Conservation (phyloP, 1,140 invertebrate species). For the Pentalonia nigronervosa region DNA sequence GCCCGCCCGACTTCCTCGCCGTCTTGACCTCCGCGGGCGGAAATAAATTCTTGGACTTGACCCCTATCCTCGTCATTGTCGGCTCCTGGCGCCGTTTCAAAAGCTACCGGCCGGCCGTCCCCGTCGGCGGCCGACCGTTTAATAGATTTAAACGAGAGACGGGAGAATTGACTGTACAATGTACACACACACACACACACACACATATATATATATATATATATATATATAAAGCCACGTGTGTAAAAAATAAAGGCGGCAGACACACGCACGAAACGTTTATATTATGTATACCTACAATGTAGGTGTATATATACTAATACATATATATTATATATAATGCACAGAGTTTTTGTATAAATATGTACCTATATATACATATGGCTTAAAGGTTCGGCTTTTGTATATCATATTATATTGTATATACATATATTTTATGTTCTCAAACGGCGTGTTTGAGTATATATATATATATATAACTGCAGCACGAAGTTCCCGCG, state of each 20-base stretch:
- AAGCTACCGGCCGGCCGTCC: not conserved
- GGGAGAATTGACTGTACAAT: not conserved
- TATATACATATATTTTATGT: not conserved
- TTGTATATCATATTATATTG: not conserved
- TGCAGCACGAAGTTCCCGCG: not conserved
- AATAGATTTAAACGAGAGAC: constrained; percentile 55
- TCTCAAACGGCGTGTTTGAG: not conserved
- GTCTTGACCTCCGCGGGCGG: constrained; percentile 33
- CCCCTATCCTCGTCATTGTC: constrained; percentile 31
- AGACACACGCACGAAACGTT: not conserved
- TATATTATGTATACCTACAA: not conserved
- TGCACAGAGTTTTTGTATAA: not conserved
- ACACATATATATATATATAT: no score
- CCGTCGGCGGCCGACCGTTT: constrained; percentile 8
- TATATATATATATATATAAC: not conserved
- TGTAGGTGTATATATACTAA: not conserved
- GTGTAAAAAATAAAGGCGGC: not conserved
- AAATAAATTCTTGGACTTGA: constrained; percentile 50
- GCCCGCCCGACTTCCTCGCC: not conserved
- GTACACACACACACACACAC: not conserved
- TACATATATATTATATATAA: not conserved
- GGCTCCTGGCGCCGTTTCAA: constrained; percentile 46
- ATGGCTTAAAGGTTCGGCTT: not conserved
- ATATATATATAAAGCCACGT: not conserved
- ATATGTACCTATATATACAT: not conserved